Evolutionary conservation across 2,888 invertebrate species (phyloP).

Genomic region (Silvanus unidentatus): DNA sequence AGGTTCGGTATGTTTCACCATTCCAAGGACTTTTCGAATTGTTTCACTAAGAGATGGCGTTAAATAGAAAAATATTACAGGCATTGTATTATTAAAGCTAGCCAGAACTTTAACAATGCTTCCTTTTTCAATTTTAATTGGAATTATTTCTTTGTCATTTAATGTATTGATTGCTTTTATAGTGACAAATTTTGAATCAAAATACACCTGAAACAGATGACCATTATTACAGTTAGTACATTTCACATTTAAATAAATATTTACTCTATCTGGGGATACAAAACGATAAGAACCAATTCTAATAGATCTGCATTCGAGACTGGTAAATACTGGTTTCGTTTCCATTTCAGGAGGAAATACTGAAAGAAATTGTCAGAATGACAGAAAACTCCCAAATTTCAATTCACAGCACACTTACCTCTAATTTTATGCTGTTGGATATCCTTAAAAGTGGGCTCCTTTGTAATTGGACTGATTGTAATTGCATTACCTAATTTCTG

Average conservation of each 20-base stretch:
- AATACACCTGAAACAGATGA: constrained; percentile 32
- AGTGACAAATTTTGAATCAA: constrained; percentile 33
- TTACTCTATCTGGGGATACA: constrained; percentile 66
- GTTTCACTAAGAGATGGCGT: constrained; percentile 61
- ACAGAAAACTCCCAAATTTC: too few species aligned
- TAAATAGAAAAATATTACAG: constrained; percentile 76
- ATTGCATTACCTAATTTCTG: constrained; percentile 34
- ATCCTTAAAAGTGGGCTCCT: constrained; percentile 39
- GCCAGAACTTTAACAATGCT: constrained; percentile 71
- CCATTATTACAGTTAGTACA: too few species aligned
- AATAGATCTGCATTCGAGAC: constrained; percentile 61
- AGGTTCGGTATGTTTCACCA: constrained; percentile 52
- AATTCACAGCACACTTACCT: too few species aligned
- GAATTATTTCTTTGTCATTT: constrained; percentile 52
- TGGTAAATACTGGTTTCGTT: constrained; percentile 2
- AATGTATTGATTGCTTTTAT: constrained; percentile 57
- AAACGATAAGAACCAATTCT: constrained; percentile 82
- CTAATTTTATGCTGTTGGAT: constrained; percentile 16
- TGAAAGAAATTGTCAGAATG: too few species aligned
- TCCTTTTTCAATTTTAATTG: constrained; percentile 60
- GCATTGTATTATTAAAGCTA: constrained; percentile 69
- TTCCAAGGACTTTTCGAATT: constrained; percentile 64
- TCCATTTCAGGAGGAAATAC: too few species aligned
- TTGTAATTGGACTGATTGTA: constrained; percentile 35
- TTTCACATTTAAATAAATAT: constrained; percentile 22